These are phyloP conservation scores for Trichoplusia ni DNA, from an alignment of 1,140 invertebrate genomes.

Conservation along the genomic window DNA sequence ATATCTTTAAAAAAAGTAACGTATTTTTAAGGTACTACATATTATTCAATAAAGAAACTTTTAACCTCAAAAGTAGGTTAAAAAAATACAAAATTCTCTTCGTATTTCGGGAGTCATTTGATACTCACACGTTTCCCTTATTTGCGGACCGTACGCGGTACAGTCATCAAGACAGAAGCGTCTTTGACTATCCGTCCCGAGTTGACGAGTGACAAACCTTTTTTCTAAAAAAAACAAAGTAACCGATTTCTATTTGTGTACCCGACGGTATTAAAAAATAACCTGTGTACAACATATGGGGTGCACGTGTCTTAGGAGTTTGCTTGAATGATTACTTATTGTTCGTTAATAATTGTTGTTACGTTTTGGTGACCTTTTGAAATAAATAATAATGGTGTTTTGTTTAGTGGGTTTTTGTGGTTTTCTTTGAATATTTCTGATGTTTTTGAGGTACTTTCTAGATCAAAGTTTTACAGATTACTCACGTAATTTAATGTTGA, in stretches of 20 bases:
- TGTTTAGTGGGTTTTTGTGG: too few species aligned
- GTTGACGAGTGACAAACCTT: conserved; percentile 33
- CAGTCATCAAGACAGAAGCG: conserved; percentile 23
- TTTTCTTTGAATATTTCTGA: too few species aligned
- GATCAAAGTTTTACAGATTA: too few species aligned
- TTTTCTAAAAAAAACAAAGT: conserved; percentile 28
- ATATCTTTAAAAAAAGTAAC: too few species aligned
- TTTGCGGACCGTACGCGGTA: conserved; percentile 24
- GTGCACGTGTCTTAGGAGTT: conserved; percentile 10
- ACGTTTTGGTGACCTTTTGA: too few species aligned
- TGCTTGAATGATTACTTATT: conserved; percentile 8
- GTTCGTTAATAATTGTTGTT: not conserved
- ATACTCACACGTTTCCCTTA: not conserved
- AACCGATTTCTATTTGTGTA: conserved; percentile 15
- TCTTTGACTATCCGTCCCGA: not conserved
- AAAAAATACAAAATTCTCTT: too few species aligned
- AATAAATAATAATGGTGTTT: too few species aligned
- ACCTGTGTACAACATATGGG: conserved; percentile 12
- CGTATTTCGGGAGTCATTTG: not conserved
- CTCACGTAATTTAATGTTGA: too few species aligned
- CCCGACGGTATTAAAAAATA: conserved; percentile 4
- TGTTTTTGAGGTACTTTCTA: too few species aligned
- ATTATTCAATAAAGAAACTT: too few species aligned
- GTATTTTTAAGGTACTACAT: too few species aligned
- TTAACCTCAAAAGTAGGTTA: too few species aligned